phyloP scores from a whole-genome alignment of 2,888 invertebrate genomes.

The Macrostomum cliftonense region DNA sequence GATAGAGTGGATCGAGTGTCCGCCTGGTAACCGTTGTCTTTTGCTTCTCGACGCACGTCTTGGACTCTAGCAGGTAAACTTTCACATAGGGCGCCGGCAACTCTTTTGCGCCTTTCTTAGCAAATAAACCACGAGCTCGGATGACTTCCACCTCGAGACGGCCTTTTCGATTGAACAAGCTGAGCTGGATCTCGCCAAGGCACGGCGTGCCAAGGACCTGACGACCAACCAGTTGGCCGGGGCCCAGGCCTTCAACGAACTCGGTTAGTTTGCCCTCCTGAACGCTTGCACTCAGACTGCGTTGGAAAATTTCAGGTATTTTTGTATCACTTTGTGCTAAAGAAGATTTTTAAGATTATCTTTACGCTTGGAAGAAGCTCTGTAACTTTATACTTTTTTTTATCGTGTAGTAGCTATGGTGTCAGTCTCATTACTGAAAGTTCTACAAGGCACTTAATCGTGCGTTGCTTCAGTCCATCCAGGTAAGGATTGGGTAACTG shows the following conservation, averaged over 20 bases:
- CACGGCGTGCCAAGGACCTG: slow-evolving; percentile 90
- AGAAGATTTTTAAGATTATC: too few relatives aligned
- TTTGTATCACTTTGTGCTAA: too few relatives aligned
- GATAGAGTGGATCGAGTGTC: slow-evolving; percentile 87
- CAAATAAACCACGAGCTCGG: slow-evolving; percentile 75
- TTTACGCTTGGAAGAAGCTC: too few relatives aligned
- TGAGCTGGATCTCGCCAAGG: slow-evolving; percentile 86
- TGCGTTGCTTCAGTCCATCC: too few relatives aligned
- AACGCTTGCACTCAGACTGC: too few relatives aligned
- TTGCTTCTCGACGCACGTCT: slow-evolving; percentile 88
- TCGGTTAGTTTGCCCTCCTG: slow-evolving; percentile 45
- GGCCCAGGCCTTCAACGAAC: slow-evolving; percentile 87
- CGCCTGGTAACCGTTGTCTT: slow-evolving; percentile 69
- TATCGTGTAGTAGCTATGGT: too few relatives aligned
- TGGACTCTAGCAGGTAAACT: slow-evolving; percentile 89
- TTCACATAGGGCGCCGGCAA: slow-evolving; percentile 88
- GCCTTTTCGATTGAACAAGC: slow-evolving; percentile 78
- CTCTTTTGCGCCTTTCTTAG: slow-evolving; percentile 51
- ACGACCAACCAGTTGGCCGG: slow-evolving; percentile 85
- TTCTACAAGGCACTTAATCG: too few relatives aligned
- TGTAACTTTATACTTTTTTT: too few relatives aligned
- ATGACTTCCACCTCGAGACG: slow-evolving; percentile 92
- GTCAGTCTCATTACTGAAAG: too few relatives aligned
- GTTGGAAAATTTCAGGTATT: too few relatives aligned
- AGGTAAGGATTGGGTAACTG: too few relatives aligned